A percentile compares a stretch with the other conserved stretches of the same genome.
Evolutionary conservation across 2,888 invertebrate genomes (phyloP).

Genomic region (Geophilus truncorum): DNA sequence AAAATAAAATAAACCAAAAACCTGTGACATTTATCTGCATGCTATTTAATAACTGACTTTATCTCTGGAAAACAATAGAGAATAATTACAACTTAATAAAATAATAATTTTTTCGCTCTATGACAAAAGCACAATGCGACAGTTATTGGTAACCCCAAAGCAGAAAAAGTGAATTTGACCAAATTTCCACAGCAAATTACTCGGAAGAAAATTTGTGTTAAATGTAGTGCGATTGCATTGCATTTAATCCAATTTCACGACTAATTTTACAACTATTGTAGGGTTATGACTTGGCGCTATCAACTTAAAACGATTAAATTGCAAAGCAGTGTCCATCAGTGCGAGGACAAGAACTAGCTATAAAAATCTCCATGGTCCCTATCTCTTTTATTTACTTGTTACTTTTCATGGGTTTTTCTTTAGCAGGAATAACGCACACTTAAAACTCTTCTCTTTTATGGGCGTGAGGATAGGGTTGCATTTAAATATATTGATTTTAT

Average conservation of each 20-base stretch:
- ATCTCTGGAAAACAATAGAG: no score
- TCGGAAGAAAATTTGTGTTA: background rate
- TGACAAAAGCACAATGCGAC: no score
- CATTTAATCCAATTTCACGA: background rate
- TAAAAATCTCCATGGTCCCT: background rate
- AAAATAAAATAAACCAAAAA: background rate
- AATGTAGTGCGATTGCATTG: background rate
- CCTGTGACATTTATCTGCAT: no score
- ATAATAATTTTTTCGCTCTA: no score
- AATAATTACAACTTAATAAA: no score
- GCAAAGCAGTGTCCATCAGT: background rate
- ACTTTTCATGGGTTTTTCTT: background rate
- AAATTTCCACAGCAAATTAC: background rate
- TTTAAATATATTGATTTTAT: no score
- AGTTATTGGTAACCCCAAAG: no score
- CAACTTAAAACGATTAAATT: background rate
- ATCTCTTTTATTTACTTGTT: background rate
- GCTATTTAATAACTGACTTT: no score
- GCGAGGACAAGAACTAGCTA: background rate
- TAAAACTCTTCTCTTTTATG: background rate
- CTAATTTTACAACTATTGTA: background rate
- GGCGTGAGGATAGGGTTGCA: background rate
- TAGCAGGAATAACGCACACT: background rate
- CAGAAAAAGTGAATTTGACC: background rate
- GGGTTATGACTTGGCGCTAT: background rate